A percentile compares a stretch with the other conserved stretches of the same genome.
These are phyloP conservation scores for Trilocha varians DNA, from an alignment of 2,888 invertebrate genomes.

Conservation along the genomic window DNA sequence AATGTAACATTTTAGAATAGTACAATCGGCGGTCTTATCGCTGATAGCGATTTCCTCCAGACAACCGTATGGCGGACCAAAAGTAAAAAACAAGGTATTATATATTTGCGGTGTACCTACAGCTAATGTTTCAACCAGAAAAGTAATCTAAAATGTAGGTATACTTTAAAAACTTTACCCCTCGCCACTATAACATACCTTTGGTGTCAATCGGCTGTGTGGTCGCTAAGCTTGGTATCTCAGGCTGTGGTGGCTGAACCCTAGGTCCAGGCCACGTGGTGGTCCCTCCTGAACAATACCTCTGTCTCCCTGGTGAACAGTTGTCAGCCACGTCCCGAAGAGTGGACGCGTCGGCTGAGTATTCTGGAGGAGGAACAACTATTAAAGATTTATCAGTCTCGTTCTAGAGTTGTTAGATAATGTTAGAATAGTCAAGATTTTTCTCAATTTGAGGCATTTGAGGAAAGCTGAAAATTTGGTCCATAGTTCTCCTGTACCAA, in stretches of 20 bases:
- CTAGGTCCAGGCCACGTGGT: conserved; percentile 71
- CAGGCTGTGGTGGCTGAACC: conserved; percentile 60
- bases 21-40: too few relatives aligned
- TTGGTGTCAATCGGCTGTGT: conserved; percentile 64
- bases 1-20: too few relatives aligned
- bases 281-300: conserved; percentile 73
- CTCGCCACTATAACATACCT: conserved; percentile 32
- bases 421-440: too few relatives aligned
- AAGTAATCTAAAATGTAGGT: neutral
- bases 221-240: conserved; percentile 53
- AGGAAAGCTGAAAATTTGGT: too few relatives aligned
- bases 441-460: too few relatives aligned
- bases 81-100: too few relatives aligned
- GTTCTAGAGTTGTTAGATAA: too few relatives aligned
- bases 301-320: conserved; percentile 65
- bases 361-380: conserved; percentile 34
- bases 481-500: too few relatives aligned
- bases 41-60: too few relatives aligned
- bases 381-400: neutral
- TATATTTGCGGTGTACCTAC: too few relatives aligned
- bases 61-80: too few relatives aligned
- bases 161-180: neutral
- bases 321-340: conserved; percentile 68
- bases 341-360: conserved; percentile 63
- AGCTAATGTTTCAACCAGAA: neutral